These are phyloP conservation scores for Xestoiulus laeticollis DNA, from an alignment of 2,888 invertebrate species.

Conservation along the genomic window DNA sequence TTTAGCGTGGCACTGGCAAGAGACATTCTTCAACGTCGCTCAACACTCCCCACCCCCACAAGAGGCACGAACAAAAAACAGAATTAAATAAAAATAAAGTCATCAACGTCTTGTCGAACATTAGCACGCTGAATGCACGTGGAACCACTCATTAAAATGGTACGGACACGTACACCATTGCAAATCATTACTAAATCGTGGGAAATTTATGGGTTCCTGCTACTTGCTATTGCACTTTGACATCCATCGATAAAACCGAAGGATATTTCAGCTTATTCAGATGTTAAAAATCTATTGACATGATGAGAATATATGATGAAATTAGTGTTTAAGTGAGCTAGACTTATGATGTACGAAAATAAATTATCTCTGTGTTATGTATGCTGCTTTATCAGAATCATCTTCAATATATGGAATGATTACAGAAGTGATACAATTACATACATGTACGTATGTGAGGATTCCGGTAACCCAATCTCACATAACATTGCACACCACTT, in stretches of 20 bases:
- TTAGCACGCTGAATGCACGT: conserved; percentile 7
- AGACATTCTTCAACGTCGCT: conserved; percentile 22
- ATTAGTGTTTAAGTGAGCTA: not conserved
- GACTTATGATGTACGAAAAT: not conserved
- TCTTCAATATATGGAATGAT: too few relatives aligned
- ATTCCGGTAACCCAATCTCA: too few relatives aligned
- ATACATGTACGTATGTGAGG: too few relatives aligned
- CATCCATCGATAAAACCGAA: not conserved
- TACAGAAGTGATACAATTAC: too few relatives aligned
- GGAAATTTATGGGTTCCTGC: not conserved
- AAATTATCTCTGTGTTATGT: not conserved
- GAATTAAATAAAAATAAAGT: conserved; percentile 37
- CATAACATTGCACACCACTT: too few relatives aligned
- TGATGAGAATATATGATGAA: not conserved
- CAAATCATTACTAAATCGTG: not conserved
- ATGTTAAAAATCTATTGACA: not conserved
- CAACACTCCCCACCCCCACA: not conserved
- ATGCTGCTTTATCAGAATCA: not conserved
- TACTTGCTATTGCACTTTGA: not conserved
- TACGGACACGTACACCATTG: not conserved
- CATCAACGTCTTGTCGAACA: not conserved
- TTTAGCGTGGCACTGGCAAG: not conserved
- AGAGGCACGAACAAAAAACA: not conserved
- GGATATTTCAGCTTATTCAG: too few relatives aligned
- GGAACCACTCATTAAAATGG: not conserved